phyloP scores from a whole-genome alignment of 2,888 invertebrate genomes.

The Dendrolimus houi region DNA sequence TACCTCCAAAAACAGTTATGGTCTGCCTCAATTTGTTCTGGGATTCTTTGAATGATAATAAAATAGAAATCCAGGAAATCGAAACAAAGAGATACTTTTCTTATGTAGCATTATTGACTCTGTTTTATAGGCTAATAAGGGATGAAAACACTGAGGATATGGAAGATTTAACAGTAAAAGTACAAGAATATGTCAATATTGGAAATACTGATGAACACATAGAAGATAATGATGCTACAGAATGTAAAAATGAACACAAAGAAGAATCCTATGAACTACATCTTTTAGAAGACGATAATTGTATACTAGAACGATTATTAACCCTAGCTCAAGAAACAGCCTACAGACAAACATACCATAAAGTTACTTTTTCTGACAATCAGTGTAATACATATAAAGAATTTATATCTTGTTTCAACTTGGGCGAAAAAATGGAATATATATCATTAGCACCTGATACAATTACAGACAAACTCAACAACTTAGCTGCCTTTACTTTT shows the following conservation, averaged over 20 bases:
- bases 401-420: slow-evolving; percentile 73
- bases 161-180: slow-evolving; percentile 33
- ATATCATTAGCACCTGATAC: slow-evolving; percentile 40
- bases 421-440: slow-evolving; percentile 41
- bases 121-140: slow-evolving; percentile 51
- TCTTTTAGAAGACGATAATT: slow-evolving; percentile 75
- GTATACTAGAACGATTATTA: slow-evolving; percentile 79
- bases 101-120: slow-evolving; percentile 43
- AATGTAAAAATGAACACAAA: slow-evolving; percentile 16
- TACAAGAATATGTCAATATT: slow-evolving; percentile 27
- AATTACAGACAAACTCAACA: slow-evolving; percentile 40
- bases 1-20: slow-evolving; percentile 78
- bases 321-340: slow-evolving; percentile 72
- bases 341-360: slow-evolving; percentile 53
- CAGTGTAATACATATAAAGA: slow-evolving; percentile 67
- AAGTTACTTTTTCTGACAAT: slow-evolving; percentile 77
- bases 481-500: slow-evolving; percentile 45
- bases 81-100: slow-evolving; percentile 47
- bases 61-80: slow-evolving; percentile 25
- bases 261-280: slow-evolving; percentile 26
- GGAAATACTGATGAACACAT: slow-evolving; percentile 14
- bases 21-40: slow-evolving; percentile 66
- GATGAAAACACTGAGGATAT: slow-evolving; percentile 47
- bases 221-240: slow-evolving; percentile 19
- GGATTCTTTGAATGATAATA: slow-evolving; percentile 34